These are phyloP conservation scores for Oxytorus armatus DNA, from an alignment of 2,888 invertebrate genomes.

Conservation along the genomic window DNA sequence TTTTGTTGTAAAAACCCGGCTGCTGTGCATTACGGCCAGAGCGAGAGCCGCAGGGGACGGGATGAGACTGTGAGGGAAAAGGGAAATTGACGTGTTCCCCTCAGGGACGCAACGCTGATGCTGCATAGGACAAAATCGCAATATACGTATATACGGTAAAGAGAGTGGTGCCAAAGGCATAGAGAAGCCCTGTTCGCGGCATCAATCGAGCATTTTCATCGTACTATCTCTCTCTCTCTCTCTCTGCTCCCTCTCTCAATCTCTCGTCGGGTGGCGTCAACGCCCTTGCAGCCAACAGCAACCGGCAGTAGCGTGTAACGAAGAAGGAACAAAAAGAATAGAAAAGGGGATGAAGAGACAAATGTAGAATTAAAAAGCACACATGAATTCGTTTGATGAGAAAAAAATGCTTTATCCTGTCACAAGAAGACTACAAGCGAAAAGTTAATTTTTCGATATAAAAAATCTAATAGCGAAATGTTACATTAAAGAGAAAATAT, in stretches of 20 bases:
- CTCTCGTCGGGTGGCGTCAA: constrained; percentile 25
- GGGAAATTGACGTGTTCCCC: constrained; percentile 59
- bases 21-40: constrained; percentile 17
- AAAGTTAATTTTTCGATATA: too few species aligned
- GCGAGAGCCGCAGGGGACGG: background rate
- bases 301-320: constrained; percentile 27
- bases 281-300: constrained; percentile 36
- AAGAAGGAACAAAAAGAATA: constrained; percentile 27
- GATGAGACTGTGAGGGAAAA: constrained; percentile 34
- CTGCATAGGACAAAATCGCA: constrained; percentile 30
- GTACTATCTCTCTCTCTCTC: constrained; percentile 22
- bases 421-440: background rate
- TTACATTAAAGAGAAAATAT: constrained; percentile 1
- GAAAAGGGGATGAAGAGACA: constrained; percentile 22
- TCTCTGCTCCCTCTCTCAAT: constrained; percentile 1
- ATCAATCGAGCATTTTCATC: constrained; percentile 59
- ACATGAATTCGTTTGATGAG: constrained; percentile 41
- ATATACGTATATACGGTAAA: background rate
- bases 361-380: constrained; percentile 42
- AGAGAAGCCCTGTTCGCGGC: constrained; percentile 49
- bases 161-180: constrained; percentile 15
- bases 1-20: constrained; percentile 40
- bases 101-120: constrained; percentile 43
- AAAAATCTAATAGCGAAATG: background rate
- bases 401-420: constrained; percentile 1